Conservation (phyloP, 2,113 vertebrate species). For the Trematomus loennbergii region DNA sequence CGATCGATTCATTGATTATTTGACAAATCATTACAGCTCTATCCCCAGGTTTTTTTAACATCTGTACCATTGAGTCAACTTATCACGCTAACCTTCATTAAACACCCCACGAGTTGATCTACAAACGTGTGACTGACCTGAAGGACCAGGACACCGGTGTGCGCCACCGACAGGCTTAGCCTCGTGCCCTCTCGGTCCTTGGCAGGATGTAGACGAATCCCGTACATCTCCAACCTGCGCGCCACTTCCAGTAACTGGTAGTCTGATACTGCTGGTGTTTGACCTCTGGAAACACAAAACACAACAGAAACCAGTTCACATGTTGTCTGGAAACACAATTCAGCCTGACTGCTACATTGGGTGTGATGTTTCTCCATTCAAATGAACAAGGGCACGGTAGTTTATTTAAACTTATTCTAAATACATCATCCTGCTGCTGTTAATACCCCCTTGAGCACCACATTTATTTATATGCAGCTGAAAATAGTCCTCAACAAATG, state of each 20-base stretch:
- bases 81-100: neutral
- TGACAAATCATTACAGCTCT: no score
- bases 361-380: neutral
- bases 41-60: neutral
- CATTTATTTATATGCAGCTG: neutral
- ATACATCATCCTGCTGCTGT: neutral
- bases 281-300: conserved; percentile 85
- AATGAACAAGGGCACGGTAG: neutral
- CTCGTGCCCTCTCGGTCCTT: conserved; percentile 96
- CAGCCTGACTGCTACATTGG: neutral
- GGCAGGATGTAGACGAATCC: conserved; percentile 93
- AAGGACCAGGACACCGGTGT: conserved; percentile 96
- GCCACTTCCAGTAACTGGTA: conserved; percentile 95
- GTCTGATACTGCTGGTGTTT: conserved; percentile 96
- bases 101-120: neutral
- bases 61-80: neutral
- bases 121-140: conserved; percentile 84
- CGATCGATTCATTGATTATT: no score
- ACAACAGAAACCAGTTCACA: conserved; percentile 12
- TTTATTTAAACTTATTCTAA: conserved; percentile 10
- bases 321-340: neutral
- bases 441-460: conserved; percentile 6
- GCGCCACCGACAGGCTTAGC: conserved; percentile 93
- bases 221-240: conserved; percentile 95
- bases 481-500: conserved; percentile 2